These are phyloP conservation scores for Anagyrus pseudococci DNA, from an alignment of 2,888 invertebrate genomes.

Conservation along the genomic window DNA sequence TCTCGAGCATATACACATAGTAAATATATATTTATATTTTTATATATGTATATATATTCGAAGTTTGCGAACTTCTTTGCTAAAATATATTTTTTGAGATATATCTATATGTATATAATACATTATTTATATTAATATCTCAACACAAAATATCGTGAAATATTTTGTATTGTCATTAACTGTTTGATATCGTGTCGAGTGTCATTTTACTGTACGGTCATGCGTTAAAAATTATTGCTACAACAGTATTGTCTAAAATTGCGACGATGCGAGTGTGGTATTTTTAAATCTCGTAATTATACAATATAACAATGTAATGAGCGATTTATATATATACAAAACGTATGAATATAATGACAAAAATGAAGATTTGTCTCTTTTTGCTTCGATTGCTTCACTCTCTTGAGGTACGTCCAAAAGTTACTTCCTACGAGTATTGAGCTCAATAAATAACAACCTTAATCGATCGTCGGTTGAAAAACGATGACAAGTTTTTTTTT, in stretches of 20 bases:
- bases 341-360: slow-evolving; percentile 26
- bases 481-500: slow-evolving; percentile 18
- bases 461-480: slow-evolving; percentile 18
- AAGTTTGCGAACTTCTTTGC: slow-evolving; percentile 17
- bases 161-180: slow-evolving; percentile 33
- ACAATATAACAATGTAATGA: slow-evolving; percentile 36
- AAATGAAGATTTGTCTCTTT: slow-evolving; percentile 6
- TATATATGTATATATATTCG: slow-evolving; percentile 10
- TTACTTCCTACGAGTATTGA: slow-evolving; percentile 26
- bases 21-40: no score
- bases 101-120: slow-evolving; percentile 20
- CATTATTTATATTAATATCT: slow-evolving; percentile 26
- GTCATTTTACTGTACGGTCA: slow-evolving; percentile 34
- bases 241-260: slow-evolving; percentile 38
- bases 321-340: slow-evolving; percentile 39
- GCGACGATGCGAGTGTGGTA: slow-evolving; percentile 35
- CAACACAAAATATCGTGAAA: slow-evolving; percentile 30
- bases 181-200: slow-evolving; percentile 26
- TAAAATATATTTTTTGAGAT: slow-evolving; percentile 29
- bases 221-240: slow-evolving; percentile 35
- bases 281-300: slow-evolving; percentile 26
- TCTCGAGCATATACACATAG: slow-evolving; percentile 20
- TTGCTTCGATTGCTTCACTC: slow-evolving; percentile 14
- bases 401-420: slow-evolving; percentile 26
- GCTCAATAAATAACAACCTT: slow-evolving; percentile 35